Evolutionary conservation across 2,888 invertebrate genomes (phyloP), one percentile per base, ranked within the genome.

Genomic region (Schrankia costaestrigalis): DNA sequence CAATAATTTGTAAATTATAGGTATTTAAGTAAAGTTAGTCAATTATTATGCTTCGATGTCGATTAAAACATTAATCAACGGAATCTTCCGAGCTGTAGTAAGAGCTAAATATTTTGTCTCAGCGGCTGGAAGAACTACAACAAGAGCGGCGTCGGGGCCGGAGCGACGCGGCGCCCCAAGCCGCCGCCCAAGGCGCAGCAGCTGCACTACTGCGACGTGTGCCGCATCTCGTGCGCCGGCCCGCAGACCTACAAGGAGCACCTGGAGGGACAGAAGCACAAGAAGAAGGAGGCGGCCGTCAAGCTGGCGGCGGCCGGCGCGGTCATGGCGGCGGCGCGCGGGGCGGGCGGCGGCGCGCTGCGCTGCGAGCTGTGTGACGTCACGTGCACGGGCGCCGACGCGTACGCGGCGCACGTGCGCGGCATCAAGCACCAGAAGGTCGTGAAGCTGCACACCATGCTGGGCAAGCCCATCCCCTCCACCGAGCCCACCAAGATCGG

Each of bases 401-500:
- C 99, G 0, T 99, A 99, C 87, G 97, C 97, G 22, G 97, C 98
- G 26, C 99, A 99, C 84, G 96, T 99, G 57, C 92, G 98, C 40
- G 99, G 99, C 43, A 95, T 97, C 54, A 99, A 99, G 82, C 99
- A 99, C 89, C 97, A 97, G 80, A 98, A 98, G 90, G 97, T 97
- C 35, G 94, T 98, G 28, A 96, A 98, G 75, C 90, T 99, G 52
- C 98, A 99, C 84, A 97, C 97, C 33, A 97, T 97, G 87, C 91
- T 99, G 21, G 99, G 99, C 42, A 99, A 99, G 82, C 98, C 98
- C 3, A 98, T 99, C 53, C 99, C 99, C 11, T 95, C 96, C 31
- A 94, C 95, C 31, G 97, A 97, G 78, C 98, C 98, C 26, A 96
- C 96, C 52, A 95, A 98, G 56, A 89, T 97, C 48, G 89, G 89